These are phyloP conservation scores for Formicarius rufipectus DNA, from an alignment of 2,113 vertebrate species.

Conservation along the genomic window DNA sequence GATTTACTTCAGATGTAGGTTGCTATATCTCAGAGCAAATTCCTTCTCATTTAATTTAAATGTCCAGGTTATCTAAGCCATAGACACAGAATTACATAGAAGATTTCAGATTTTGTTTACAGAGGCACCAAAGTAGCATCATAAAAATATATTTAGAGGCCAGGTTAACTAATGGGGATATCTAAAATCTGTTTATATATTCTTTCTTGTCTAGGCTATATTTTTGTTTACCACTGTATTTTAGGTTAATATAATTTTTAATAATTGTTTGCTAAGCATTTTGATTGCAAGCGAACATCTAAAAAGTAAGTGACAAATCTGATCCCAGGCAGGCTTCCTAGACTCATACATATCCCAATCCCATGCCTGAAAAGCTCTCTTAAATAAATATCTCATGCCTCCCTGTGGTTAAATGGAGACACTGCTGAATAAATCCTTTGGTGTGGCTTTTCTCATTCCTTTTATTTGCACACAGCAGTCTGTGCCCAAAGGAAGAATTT, in stretches of 20 bases:
- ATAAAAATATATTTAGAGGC: neutral
- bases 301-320: neutral
- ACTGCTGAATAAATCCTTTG: neutral
- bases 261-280: neutral
- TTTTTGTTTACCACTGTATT: neutral
- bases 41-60: neutral
- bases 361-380: neutral
- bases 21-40: neutral
- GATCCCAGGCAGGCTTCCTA: neutral
- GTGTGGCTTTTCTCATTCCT: neutral
- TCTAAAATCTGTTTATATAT: neutral
- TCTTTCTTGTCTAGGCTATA: neutral
- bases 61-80: neutral
- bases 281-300: neutral
- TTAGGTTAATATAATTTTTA: neutral
- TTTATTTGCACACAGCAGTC: neutral
- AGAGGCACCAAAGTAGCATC: neutral
- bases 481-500: neutral
- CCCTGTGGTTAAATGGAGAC: constrained; percentile 60
- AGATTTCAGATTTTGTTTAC: neutral
- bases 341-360: neutral
- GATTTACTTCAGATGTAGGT: neutral
- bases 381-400: constrained; percentile 70
- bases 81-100: neutral
- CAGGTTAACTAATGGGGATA: neutral